phyloP scores from a whole-genome alignment of 2,888 invertebrate species.

The Drosophila parthenogenetica region DNA sequence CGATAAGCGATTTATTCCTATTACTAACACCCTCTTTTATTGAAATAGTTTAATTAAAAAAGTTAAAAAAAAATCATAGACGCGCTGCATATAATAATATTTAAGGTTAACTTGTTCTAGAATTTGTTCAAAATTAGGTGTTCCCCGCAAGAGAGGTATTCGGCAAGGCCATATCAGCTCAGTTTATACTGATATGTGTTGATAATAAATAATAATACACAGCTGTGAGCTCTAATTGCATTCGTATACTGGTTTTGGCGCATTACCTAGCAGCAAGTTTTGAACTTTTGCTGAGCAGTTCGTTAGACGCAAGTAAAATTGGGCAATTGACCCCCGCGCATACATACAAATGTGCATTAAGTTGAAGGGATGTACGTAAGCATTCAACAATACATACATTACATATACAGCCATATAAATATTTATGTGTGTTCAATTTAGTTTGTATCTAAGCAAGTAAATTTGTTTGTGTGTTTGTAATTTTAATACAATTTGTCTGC shows the following conservation, averaged over 20 bases:
- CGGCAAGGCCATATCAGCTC: background rate
- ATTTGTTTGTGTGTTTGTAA: background rate
- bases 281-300: background rate
- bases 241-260: background rate
- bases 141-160: background rate
- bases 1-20: background rate
- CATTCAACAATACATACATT: background rate
- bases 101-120: background rate
- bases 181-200: constrained; percentile 1
- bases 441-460: background rate
- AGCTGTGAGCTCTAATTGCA: background rate
- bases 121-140: background rate
- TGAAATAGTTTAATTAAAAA: too few relatives aligned
- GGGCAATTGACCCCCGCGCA: background rate
- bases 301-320: constrained; percentile 1
- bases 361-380: constrained; percentile 5
- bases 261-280: background rate
- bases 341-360: background rate
- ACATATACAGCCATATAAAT: constrained; percentile 10
- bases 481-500: background rate
- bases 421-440: background rate
- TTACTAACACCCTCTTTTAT: background rate
- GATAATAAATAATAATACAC: background rate
- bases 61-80: too few relatives aligned
- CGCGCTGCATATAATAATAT: background rate